Base-by-base conservation (phyloP, 2,797 vertebrate genomes). In the Pteronotus mesoamericanus region DNA sequence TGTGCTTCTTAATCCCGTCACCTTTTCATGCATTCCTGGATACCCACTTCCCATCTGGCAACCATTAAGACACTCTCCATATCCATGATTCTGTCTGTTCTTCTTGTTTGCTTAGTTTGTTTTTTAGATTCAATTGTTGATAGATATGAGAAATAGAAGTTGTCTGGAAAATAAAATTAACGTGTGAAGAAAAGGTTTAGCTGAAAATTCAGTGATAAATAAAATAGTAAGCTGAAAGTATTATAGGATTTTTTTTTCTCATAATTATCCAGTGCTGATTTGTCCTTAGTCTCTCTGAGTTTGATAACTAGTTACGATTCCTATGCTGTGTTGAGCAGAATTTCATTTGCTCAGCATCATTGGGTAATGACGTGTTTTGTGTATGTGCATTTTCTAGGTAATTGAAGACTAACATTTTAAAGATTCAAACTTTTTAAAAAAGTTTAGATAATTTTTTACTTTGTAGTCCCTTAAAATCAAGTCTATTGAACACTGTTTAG, bases 321-420 rank as follows among this genome's bases (percentile, higher is more conserved):
- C 22, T 68, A 6, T 83, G 15, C 26, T 69, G 22, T 55, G 14
- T 74, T 80, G 64, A 86, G 59, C 15, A 77, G 68, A 93, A 89
- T 55, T 24, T 94, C 66, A 89, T 87, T 95, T 94, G 55, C 37
- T 94, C 34, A 79, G 39, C 29, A 57, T 92, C 26, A 14, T 6
- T 92, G 90, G 32, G 9, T 75, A 94, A 96, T 82, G 46, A 34
- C 0, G 0, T 87, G 24, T 64, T 96, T 89, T 93, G 9, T 48
- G n/a, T 80, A 24, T 22, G 2, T 83, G 5, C 3, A 42, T 90
- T 95, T 95, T 48, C 2, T 69, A 64, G 37, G 39, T 90, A 92
- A 88, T 78, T 90, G 79, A 96, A 94, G 59, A 89, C 46, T 71
- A 89, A 75, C 22, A 21, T 77, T 96, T 86, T 69, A 96, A 86